Percentiles rank a stretch among this genome's conserved stretches.
Conservation (phyloP, 2,113 vertebrate genomes). For the Capricornis sumatraensis region DNA sequence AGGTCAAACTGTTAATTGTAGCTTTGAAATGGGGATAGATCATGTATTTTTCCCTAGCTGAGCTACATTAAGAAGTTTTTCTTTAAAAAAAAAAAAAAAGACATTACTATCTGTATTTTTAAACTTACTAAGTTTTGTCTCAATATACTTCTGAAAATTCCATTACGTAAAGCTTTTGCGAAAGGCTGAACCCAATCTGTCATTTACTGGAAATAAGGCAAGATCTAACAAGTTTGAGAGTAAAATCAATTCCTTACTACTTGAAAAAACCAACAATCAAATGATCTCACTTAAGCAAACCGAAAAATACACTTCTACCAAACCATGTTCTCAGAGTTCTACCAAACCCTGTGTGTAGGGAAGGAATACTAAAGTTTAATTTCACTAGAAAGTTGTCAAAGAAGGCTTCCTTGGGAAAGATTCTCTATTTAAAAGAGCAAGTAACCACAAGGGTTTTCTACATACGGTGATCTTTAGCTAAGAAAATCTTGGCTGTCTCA, state of each 20-base stretch:
- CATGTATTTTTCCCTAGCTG: not conserved
- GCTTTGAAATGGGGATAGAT: not conserved
- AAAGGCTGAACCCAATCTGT: not conserved
- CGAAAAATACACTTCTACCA: not conserved
- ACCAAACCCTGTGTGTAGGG: not conserved
- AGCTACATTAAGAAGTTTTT: not conserved
- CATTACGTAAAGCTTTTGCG: slow-evolving; percentile 11
- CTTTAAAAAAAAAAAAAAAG: not conserved
- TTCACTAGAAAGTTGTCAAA: not conserved
- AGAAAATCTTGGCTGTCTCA: slow-evolving; percentile 19
- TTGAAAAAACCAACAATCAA: not conserved
- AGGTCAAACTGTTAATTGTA: not conserved
- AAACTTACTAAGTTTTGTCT: not conserved
- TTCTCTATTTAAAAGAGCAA: not conserved
- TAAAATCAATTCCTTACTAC: not conserved
- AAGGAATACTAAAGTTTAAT: not conserved
- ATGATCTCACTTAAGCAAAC: not conserved
- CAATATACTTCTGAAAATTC: slow-evolving; percentile 6
- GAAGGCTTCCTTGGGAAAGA: not conserved
- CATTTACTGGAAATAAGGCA: not conserved
- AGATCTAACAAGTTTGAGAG: not conserved
- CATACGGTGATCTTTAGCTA: not conserved
- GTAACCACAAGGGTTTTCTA: not conserved
- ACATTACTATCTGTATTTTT: slow-evolving; percentile 1
- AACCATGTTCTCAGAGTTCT: not conserved